These are phyloP conservation scores for Pachyuromys duprasi DNA, from an alignment of 2,797 vertebrate species.

Conservation along the genomic window DNA sequence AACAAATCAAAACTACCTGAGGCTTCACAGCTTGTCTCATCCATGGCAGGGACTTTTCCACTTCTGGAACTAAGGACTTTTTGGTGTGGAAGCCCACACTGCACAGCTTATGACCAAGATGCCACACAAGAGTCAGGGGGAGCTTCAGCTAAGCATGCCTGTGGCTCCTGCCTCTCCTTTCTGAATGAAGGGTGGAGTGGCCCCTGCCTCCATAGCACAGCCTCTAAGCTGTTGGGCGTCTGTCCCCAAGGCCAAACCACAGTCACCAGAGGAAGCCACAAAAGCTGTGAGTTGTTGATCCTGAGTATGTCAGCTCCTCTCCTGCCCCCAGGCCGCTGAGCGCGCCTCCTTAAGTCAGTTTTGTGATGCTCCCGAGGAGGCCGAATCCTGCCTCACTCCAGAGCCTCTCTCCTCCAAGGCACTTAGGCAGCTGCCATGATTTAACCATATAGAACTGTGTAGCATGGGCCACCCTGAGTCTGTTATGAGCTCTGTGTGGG, in stretches of 20 bases:
- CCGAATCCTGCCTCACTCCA: not conserved
- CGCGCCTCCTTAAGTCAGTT: not conserved
- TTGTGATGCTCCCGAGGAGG: not conserved
- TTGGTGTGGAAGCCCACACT: constrained; percentile 9
- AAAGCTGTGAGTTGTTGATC: not conserved
- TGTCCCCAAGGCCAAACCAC: not conserved
- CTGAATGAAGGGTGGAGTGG: not conserved
- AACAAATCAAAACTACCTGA: not conserved
- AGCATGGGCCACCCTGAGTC: not conserved
- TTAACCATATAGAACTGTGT: not conserved
- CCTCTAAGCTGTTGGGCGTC: not conserved
- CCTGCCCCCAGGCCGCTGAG: not conserved
- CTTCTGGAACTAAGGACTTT: constrained; percentile 32
- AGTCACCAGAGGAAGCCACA: not conserved
- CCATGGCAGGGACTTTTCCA: constrained; percentile 53
- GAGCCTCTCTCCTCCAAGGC: not conserved
- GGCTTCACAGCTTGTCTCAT: not conserved
- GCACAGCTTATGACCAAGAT: not conserved
- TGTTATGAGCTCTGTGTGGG: not conserved
- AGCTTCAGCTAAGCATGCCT: not conserved
- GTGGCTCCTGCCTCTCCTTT: not conserved
- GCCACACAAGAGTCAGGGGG: not conserved
- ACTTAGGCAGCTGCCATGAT: not conserved
- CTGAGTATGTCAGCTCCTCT: not conserved
- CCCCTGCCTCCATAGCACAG: not conserved